Base-by-base conservation (phyloP, 2,888 invertebrate genomes). In the Sylvicola cinctus region DNA sequence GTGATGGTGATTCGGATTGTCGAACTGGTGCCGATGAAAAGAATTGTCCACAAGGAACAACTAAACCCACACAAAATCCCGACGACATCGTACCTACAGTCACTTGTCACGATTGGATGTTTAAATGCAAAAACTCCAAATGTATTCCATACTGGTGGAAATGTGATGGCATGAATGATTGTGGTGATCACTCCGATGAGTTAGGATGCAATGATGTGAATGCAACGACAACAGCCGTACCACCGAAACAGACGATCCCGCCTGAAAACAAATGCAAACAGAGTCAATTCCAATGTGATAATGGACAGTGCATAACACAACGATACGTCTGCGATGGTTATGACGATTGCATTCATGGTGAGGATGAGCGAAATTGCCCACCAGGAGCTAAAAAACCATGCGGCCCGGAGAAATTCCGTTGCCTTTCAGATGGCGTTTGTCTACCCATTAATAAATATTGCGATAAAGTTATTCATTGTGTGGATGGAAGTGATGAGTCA, bases 141-240 rank as follows among this genome's bases (percentile, higher is more conserved):
- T 80, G 79, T 46, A 62, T 80, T 31, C 79, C 79, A 0, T 69
- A 71, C 41, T 77, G 77, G 74, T 79, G 79, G 83, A 70, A 76
- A 41, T 83, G 83, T 47, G 83, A 83, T 46, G 67, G 61, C 16
- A 72, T 76, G 2, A 65, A 74, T 43, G 83, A 83, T 45, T 83
- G 83, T 42, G 73, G 69, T 0, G 80, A 83, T 42, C 63, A 64
- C 28, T 73, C 74, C 1, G 83, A 84, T 46, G 84, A 84, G 49
- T 41, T 66, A 0, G 75, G 74, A 0, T 77, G 70, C 39, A 37
- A 39, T 25, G 20, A 29, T 3, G 39, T 36, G 15, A 35, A 36
- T 15, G 26, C 34, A 34, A 46, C 41, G 46, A 51, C 4, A 48
- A 52, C 33, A 39, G 47, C 14, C 48, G 50, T n/a, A 45, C 51